phyloP scores from a whole-genome alignment of 2,888 invertebrate genomes.

The Neoascia interrupta region DNA sequence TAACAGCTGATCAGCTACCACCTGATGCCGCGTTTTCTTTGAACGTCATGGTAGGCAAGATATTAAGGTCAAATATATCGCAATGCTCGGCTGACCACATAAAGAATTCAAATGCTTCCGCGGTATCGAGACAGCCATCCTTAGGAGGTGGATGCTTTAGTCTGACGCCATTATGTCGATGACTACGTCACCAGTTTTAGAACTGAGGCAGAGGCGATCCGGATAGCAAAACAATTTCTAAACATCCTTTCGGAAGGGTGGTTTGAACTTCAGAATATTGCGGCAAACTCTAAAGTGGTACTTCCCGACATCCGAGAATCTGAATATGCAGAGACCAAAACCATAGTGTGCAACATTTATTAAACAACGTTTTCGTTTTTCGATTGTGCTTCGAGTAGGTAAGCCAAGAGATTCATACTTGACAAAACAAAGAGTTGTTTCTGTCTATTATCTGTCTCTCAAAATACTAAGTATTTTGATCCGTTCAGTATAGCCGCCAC shows the following conservation, averaged over 20 bases:
- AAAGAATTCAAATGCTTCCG: slow-evolving; percentile 33
- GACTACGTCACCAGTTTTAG: slow-evolving; percentile 48
- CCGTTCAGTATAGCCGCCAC: slow-evolving; percentile 4
- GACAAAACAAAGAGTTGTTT: slow-evolving; percentile 52
- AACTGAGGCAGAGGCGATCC: slow-evolving; percentile 72
- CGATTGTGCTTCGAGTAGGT: not conserved
- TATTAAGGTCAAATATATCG: slow-evolving; percentile 61
- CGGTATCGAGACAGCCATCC: slow-evolving; percentile 24
- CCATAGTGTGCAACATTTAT: not conserved
- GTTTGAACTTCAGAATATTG: not conserved
- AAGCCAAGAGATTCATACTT: not conserved
- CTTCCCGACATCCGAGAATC: not conserved
- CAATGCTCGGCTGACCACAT: slow-evolving; percentile 57
- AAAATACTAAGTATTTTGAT: too few species aligned
- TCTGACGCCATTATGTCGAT: slow-evolving; percentile 40
- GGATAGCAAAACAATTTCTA: slow-evolving; percentile 49
- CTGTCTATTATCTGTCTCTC: slow-evolving; percentile 48
- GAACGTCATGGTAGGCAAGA: slow-evolving; percentile 70
- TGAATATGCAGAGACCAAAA: too few species aligned
- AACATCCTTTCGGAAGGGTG: slow-evolving; percentile 1
- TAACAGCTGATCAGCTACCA: slow-evolving; percentile 70
- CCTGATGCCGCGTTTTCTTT: slow-evolving; percentile 72
- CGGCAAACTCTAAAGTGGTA: not conserved
- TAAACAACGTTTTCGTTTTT: not conserved
- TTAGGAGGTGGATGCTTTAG: slow-evolving; percentile 39